Percentiles rank a stretch among this genome's conserved stretches.
These are phyloP conservation scores for Epinephelus moara DNA, from an alignment of 2,113 vertebrate genomes.

Conservation along the genomic window DNA sequence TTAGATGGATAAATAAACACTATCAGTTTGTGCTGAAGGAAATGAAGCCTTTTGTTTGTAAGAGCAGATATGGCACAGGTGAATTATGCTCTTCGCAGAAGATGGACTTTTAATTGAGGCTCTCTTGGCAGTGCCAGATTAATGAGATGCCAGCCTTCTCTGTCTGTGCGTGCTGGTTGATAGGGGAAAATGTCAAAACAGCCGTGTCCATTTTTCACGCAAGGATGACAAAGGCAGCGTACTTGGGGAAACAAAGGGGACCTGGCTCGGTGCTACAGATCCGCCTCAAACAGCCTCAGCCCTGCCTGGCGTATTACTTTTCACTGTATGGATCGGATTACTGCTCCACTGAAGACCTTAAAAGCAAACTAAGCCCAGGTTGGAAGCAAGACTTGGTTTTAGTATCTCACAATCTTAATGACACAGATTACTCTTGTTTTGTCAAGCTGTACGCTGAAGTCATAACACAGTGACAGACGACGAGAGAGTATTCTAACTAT, in stretches of 20 bases:
- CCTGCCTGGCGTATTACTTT: constrained; percentile 41
- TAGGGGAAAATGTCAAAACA: constrained; percentile 73
- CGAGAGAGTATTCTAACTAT: constrained; percentile 42
- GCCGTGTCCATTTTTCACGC: constrained; percentile 60
- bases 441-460: constrained; percentile 58
- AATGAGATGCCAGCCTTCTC: constrained; percentile 62
- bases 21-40: not conserved
- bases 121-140: constrained; percentile 60
- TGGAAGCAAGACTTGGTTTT: constrained; percentile 21
- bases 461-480: constrained; percentile 63
- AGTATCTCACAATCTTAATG: constrained; percentile 48
- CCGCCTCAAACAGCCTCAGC: constrained; percentile 30
- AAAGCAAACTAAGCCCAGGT: constrained; percentile 47
- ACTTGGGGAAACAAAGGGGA: constrained; percentile 50
- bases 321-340: constrained; percentile 58
- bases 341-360: constrained; percentile 38
- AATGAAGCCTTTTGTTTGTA: constrained; percentile 20
- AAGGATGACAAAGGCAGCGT: constrained; percentile 51
- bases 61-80: constrained; percentile 59
- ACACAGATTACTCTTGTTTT: constrained; percentile 72
- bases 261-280: constrained; percentile 49
- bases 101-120: constrained; percentile 73
- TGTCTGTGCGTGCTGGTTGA: constrained; percentile 65
- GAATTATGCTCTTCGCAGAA: constrained; percentile 60
- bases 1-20: not conserved